These are phyloP conservation scores for Lordiphosa clarofinis DNA, from an alignment of 1,140 invertebrate genomes.

Conservation along the genomic window DNA sequence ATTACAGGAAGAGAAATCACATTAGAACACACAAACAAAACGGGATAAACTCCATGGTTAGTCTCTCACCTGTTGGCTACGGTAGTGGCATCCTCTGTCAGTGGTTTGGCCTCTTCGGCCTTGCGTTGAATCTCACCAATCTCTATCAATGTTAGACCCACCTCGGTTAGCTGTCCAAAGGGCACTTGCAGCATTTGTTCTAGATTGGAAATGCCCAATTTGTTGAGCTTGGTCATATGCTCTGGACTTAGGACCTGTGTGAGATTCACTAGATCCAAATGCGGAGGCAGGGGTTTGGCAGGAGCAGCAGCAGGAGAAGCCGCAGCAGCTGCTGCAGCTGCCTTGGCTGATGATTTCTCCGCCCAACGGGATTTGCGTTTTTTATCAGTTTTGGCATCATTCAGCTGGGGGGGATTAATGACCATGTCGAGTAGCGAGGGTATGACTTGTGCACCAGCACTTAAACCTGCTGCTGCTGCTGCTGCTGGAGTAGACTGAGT, in stretches of 20 bases:
- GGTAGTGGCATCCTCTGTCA: not conserved
- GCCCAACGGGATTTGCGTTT: constrained; percentile 84
- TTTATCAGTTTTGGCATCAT: constrained; percentile 78
- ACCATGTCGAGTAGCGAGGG: constrained; percentile 76
- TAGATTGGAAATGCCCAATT: constrained; percentile 82
- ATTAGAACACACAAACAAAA: too few relatives aligned
- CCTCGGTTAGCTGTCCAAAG: constrained; percentile 82
- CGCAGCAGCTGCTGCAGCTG: not conserved
- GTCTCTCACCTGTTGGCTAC: not conserved
- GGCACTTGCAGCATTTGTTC: constrained; percentile 82
- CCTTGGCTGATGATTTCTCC: constrained; percentile 39
- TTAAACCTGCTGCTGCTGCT: constrained; percentile 16
- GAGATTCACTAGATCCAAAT: constrained; percentile 82
- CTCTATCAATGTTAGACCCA: constrained; percentile 82
- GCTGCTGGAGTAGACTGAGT: not conserved
- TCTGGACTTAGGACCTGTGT: constrained; percentile 81
- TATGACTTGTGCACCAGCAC: constrained; percentile 24
- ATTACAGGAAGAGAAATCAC: not conserved
- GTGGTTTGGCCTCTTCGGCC: constrained; percentile 66
- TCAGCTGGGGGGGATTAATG: constrained; percentile 58
- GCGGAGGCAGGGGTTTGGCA: constrained; percentile 42
- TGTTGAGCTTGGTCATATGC: constrained; percentile 82
- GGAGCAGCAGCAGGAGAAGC: not conserved
- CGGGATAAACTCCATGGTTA: too few relatives aligned
- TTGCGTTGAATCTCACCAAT: constrained; percentile 83